Evolutionary conservation across 1,140 invertebrate species (phyloP), one percentile per base, ranked within the genome.

Genomic region (Brachystomella parvula): DNA sequence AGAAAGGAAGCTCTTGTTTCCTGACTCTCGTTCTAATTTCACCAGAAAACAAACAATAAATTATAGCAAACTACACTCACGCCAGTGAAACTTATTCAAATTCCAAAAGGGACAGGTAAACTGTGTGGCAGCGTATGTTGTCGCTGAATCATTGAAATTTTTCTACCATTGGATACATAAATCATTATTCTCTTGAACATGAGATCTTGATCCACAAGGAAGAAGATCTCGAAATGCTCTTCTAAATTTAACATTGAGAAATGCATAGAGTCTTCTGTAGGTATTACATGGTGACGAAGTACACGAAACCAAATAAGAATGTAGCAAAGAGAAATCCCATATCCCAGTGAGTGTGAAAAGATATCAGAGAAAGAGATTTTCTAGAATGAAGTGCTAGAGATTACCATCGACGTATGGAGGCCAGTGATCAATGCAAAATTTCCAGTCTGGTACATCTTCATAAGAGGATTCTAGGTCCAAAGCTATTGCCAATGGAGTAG

Each of bases 231-330:
- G 49, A 62, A 72, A 72, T 15, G 71, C 71, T 57, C 68, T 15
- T 44, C 71, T 47, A 49, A 72, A 73, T 31, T 73, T 73, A 1
- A 66, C 69, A 47, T 73, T 73, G 30, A 73, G 60, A 49, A 67
- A 70, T 44, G 68, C 71, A 47, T 73, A 73, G 93, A 91, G 1
- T 89, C 88, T 71, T 94, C 90, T 0, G 89, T 89, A 0, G 92
- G 92, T n/a, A n/a, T n/a, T 66, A 95, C 93, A 63, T 88, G 81
- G n/a, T 92, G 79, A 35, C 86, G 86, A 81, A 88, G 94, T 0
- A 96, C 92, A 65, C 90, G 91, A 69, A 93, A 86, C 86, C 90
- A 96, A 67, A 97, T 97, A 44, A 94, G 80, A 0, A 92, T 84
- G 80, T 97, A 97, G 79, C 92, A 96, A 73, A 92, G 82, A 0